These are phyloP conservation scores for Ctenochaetus hawaiiensis DNA, from an alignment of 2,797 vertebrate species.

Conservation along the genomic window DNA sequence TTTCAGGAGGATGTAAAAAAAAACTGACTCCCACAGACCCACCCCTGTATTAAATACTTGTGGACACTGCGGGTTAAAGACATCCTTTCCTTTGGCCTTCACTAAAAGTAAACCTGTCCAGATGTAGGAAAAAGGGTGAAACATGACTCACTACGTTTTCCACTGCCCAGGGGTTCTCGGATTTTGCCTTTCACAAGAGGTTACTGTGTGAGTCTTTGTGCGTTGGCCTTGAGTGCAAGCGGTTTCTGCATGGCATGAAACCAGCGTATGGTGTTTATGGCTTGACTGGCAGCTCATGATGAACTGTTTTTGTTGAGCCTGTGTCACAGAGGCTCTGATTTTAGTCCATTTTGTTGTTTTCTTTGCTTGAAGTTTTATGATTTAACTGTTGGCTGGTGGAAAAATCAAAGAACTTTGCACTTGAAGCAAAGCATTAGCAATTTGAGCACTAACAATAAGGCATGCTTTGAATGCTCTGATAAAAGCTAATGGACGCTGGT, in stretches of 20 bases:
- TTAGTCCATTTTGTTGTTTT: slow-evolving; percentile 12
- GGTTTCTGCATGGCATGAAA: slow-evolving; percentile 57
- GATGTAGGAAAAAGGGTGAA: slow-evolving; percentile 71
- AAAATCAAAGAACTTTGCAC: background rate
- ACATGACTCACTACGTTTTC: slow-evolving; percentile 81
- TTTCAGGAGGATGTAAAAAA: slow-evolving; percentile 23
- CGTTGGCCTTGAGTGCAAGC: slow-evolving; percentile 45
- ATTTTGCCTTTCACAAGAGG: slow-evolving; percentile 65
- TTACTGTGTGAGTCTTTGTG: slow-evolving; percentile 71
- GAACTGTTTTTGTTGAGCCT: slow-evolving; percentile 39
- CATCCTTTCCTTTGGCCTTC: slow-evolving; percentile 72
- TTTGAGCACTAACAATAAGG: background rate
- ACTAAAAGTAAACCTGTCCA: slow-evolving; percentile 78
- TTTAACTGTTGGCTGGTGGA: background rate
- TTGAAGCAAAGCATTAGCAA: background rate
- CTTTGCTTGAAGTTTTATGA: background rate
- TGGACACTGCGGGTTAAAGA: slow-evolving; percentile 71
- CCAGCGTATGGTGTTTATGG: slow-evolving; percentile 30
- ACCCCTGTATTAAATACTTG: slow-evolving; percentile 71
- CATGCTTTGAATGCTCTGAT: background rate
- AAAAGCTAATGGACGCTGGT: background rate
- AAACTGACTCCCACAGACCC: slow-evolving; percentile 41
- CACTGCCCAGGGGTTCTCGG: slow-evolving; percentile 66
- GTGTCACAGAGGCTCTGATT: slow-evolving; percentile 31
- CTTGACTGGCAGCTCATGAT: slow-evolving; percentile 19